Conservation (phyloP, 2,113 vertebrate species). For the Pagrus major region DNA sequence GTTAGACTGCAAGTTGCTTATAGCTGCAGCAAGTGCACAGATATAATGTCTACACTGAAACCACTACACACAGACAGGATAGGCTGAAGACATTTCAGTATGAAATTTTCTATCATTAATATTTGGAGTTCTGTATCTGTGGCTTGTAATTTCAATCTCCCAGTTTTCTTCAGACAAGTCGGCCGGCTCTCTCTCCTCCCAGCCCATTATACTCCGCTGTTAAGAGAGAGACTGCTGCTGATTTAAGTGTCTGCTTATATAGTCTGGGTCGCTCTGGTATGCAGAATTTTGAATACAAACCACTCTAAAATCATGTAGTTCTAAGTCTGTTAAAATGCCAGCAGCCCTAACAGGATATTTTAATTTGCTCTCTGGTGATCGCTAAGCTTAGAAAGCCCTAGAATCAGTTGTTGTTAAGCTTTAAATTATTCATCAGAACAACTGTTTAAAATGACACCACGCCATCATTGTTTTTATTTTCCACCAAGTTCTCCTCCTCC, state of each 20-base stretch:
- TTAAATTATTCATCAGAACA: slow-evolving; percentile 77
- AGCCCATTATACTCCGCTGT: slow-evolving; percentile 2
- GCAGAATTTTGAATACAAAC: slow-evolving; percentile 17
- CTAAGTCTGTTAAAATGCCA: slow-evolving; percentile 21
- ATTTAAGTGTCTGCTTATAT: slow-evolving; percentile 7
- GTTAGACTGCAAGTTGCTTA: background rate
- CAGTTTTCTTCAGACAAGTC: background rate
- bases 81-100: no score
- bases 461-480: slow-evolving; percentile 66
- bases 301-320: background rate
- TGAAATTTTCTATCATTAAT: background rate
- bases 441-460: slow-evolving; percentile 64
- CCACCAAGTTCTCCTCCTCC: slow-evolving; percentile 52
- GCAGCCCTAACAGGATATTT: slow-evolving; percentile 12
- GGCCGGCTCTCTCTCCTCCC: background rate
- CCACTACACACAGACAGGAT: background rate
- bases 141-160: background rate
- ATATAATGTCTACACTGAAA: background rate
- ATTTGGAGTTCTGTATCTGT: background rate
- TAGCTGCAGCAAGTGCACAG: background rate
- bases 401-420: slow-evolving; percentile 48
- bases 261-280: background rate
- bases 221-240: background rate
- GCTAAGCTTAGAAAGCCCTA: slow-evolving; percentile 15
- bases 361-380: slow-evolving; percentile 17